These are phyloP conservation scores for Argyresthia goedartella DNA, from an alignment of 2,888 invertebrate genomes.

Conservation along the genomic window DNA sequence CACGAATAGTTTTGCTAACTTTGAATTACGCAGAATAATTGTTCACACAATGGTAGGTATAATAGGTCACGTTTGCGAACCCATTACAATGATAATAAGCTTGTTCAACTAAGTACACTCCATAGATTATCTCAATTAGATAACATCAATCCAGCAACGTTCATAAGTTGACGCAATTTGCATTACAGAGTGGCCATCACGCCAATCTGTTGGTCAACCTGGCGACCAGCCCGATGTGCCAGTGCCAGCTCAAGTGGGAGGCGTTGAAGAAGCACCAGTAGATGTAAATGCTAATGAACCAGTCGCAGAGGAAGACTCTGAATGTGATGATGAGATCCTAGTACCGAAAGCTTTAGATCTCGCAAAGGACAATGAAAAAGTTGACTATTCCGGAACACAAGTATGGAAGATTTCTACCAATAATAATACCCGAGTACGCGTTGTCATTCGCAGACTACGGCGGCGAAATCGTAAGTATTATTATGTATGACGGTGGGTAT, in stretches of 20 bases:
- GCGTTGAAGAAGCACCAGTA: not conserved
- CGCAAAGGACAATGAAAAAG: slow-evolving; percentile 29
- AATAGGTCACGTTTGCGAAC: slow-evolving; percentile 3
- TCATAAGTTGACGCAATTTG: not conserved
- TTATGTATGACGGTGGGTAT: too few relatives aligned
- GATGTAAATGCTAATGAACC: slow-evolving; percentile 9
- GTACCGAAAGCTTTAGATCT: slow-evolving; percentile 18
- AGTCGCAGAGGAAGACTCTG: slow-evolving; percentile 2
- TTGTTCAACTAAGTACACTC: not conserved
- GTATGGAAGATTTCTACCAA: slow-evolving; percentile 76
- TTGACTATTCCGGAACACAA: slow-evolving; percentile 82
- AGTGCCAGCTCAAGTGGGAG: not conserved
- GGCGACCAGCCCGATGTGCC: not conserved
- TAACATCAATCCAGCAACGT: not conserved
- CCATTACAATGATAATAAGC: slow-evolving; percentile 2
- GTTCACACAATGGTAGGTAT: not conserved
- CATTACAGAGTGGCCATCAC: slow-evolving; percentile 6
- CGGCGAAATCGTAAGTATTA: slow-evolving; percentile 46
- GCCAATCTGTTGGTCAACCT: slow-evolving; percentile 5
- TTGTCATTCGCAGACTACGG: slow-evolving; percentile 35
- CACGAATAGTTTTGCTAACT: too few relatives aligned
- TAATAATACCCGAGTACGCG: slow-evolving; percentile 50
- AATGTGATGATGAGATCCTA: slow-evolving; percentile 13
- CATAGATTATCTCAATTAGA: not conserved
- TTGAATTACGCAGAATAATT: not conserved